Percentiles rank a stretch among this genome's conserved stretches.
Conservation (phyloP, 2,113 vertebrate species). For the Puffinus mauretanicus region DNA sequence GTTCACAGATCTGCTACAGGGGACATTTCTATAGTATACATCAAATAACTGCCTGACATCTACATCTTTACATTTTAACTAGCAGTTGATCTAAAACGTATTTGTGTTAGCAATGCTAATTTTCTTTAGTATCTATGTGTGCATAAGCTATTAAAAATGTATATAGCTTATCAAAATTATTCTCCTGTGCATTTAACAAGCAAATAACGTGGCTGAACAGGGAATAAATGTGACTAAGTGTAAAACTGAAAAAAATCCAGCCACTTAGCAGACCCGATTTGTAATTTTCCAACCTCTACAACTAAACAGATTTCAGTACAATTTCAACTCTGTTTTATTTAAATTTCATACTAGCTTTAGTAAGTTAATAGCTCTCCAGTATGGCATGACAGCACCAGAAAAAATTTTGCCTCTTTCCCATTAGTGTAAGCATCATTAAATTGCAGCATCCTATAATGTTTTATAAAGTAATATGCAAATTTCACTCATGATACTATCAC, state of each 20-base stretch:
- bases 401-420: conserved; percentile 59
- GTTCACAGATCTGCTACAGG: background rate
- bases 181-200: conserved; percentile 45
- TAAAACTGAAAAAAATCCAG: background rate
- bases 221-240: conserved; percentile 27
- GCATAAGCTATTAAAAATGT: conserved; percentile 1
- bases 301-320: conserved; percentile 18
- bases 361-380: conserved; percentile 70
- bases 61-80: background rate
- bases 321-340: conserved; percentile 59
- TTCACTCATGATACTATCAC: conserved; percentile 23
- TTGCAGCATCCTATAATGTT: conserved; percentile 70
- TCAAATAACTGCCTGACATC: background rate
- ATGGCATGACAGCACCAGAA: conserved; percentile 42
- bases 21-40: fast-evolving
- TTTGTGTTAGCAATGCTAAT: background rate
- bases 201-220: conserved; percentile 26
- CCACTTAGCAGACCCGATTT: conserved; percentile 3
- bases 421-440: conserved; percentile 81
- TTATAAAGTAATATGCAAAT: conserved; percentile 79
- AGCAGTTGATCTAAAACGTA: background rate
- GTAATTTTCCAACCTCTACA: conserved; percentile 53
- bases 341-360: conserved; percentile 68
- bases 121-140: background rate
- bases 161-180: background rate